Percentiles rank a stretch among this genome's conserved stretches.
Conservation (phyloP, 1,140 invertebrate genomes). For the Maniola jurtina region DNA sequence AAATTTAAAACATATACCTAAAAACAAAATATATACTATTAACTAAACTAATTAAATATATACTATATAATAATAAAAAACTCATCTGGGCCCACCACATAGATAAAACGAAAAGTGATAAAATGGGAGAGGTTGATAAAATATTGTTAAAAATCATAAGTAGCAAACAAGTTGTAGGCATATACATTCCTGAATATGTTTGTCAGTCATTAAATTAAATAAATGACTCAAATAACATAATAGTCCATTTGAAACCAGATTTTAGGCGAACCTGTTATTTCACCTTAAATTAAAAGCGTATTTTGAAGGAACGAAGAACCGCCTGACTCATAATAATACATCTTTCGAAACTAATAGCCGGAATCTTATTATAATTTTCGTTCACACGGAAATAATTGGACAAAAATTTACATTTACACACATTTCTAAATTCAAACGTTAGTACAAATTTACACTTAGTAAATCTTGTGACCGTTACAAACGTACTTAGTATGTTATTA, state of each 20-base stretch:
- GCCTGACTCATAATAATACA: slow-evolving; percentile 13
- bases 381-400: slow-evolving; percentile 19
- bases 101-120: no score
- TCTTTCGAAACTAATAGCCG: slow-evolving; percentile 18
- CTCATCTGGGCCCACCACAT: no score
- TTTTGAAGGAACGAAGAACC: slow-evolving; percentile 1
- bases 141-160: neutral
- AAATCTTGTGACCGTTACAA: slow-evolving; percentile 19
- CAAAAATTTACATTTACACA: slow-evolving; percentile 22
- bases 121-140: no score
- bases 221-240: slow-evolving; percentile 9
- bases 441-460: slow-evolving; percentile 19
- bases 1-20: no score
- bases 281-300: slow-evolving; percentile 19
- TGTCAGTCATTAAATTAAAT: slow-evolving; percentile 7
- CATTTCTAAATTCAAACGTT: slow-evolving; percentile 21
- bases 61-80: no score
- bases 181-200: neutral
- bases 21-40: no score
- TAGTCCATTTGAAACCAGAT: slow-evolving; percentile 21
- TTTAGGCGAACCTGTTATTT: slow-evolving; percentile 26
- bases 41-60: no score
- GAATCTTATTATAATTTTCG: slow-evolving; percentile 12
- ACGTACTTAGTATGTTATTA: slow-evolving; percentile 11
- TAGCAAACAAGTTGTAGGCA: neutral